Base-by-base conservation (phyloP, 2,797 vertebrate species). In the Gymnocypris eckloni region DNA sequence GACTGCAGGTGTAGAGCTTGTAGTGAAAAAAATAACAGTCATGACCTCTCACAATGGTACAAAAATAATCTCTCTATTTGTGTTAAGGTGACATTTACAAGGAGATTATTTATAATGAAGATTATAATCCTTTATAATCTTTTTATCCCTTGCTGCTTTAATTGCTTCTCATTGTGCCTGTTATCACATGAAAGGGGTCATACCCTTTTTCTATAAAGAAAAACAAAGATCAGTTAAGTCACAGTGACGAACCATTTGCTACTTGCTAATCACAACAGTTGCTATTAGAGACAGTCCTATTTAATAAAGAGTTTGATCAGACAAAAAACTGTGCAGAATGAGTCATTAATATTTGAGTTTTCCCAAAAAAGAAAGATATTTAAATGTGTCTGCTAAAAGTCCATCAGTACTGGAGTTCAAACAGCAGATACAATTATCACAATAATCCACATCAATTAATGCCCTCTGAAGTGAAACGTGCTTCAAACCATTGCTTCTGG, bases 1-100 rank as follows among this genome's bases (percentile, higher is more conserved):
- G n/a, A 48, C 69, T 86, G 69, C 90, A 91, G 87, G 90, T 91
- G 91, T 48, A 88, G 50, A 16, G 22, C 6, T 72, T 33, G n/a
- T 6, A 37, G 7, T 41, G 80, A 45, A 50, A 52, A 90, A 90
- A 78, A 84, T 54, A 15, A 54, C 15, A 37, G 33, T 77, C 45
- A 39, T 4, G 15, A 43, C 81, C 81, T 28, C 28, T 28, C 28
- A 28, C 28, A 28, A 28, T 28, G 28, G 28, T 28, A 28, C 28
- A 28, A 28, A 1, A 28, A 28, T 28, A 28, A 28, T 28, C 25
- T 16, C 10, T 33, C 33, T 79, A 50, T 61, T 75, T 33, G 41
- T 64, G 50, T 20, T 73, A 15, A 37, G 76, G 82, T 33, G 72
- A 83, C 33, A 81, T 81, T 81, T 67, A 81, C 79, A 67, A n/a